These are phyloP conservation scores for Umimayanthus kanabou DNA, from an alignment of 92 coral and sea anemone genomes.

Conservation along the genomic window DNA sequence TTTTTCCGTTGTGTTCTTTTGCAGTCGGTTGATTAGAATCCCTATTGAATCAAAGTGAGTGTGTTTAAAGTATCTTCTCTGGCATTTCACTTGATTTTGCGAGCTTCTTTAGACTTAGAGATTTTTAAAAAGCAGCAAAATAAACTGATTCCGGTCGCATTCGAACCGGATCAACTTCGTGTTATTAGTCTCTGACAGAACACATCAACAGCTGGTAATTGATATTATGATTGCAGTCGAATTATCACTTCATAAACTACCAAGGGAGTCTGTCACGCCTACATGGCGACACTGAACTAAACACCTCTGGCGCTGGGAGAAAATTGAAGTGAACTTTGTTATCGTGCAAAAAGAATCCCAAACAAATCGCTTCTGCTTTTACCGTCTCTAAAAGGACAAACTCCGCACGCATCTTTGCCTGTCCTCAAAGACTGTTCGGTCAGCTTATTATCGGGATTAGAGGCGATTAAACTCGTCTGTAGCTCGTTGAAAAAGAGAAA, in stretches of 20 bases:
- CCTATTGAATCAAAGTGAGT: neutral
- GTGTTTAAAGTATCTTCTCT: neutral
- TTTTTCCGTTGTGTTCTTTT: neutral
- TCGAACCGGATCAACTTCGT: neutral
- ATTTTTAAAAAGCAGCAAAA: neutral
- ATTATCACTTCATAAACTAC: slow-evolving; percentile 56
- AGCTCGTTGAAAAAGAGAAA: neutral
- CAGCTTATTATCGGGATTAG: slow-evolving; percentile 10
- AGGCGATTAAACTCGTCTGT: neutral
- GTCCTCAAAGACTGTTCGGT: slow-evolving; percentile 1
- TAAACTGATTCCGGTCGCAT: neutral
- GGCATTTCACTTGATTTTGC: too few species aligned
- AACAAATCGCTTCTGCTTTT: neutral
- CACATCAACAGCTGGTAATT: slow-evolving; percentile 47
- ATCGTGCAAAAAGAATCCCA: neutral
- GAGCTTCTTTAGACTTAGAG: too few species aligned
- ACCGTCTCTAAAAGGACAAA: neutral
- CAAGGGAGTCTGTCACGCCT: slow-evolving; percentile 37
- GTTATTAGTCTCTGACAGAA: slow-evolving; percentile 24
- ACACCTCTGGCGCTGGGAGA: neutral
- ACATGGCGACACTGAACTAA: slow-evolving; percentile 9
- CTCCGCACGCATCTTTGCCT: neutral
- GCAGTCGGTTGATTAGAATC: neutral
- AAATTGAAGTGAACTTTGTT: neutral
- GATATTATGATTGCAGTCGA: slow-evolving; percentile 38